Evolutionary conservation across 2,797 vertebrate species (phyloP).

Genomic region (Crocidura indochinensis): DNA sequence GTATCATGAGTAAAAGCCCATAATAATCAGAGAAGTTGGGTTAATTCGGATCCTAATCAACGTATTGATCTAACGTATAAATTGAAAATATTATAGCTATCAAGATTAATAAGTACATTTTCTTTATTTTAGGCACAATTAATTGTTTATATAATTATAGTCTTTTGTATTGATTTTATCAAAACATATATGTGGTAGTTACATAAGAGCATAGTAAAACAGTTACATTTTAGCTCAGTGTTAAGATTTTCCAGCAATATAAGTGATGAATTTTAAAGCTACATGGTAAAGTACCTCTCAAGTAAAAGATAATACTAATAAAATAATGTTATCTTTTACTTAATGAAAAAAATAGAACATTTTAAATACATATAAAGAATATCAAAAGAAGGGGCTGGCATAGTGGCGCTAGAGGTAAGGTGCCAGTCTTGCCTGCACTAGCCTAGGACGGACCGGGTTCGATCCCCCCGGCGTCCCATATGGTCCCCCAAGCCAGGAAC

Average conservation of each 20-base stretch:
- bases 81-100: not conserved
- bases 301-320: constrained; percentile 27
- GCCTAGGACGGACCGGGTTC: too few species aligned
- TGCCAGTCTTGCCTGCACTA: too few species aligned
- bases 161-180: constrained; percentile 26
- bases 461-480: too few species aligned
- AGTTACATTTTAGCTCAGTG: not conserved
- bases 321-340: constrained; percentile 36
- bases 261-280: constrained; percentile 46
- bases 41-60: constrained; percentile 2
- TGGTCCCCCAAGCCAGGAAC: too few species aligned
- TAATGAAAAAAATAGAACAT: too few species aligned
- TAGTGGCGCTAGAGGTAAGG: too few species aligned
- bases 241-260: constrained; percentile 31
- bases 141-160: constrained; percentile 1
- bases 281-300: constrained; percentile 19
- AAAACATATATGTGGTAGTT: constrained; percentile 32
- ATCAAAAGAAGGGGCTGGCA: too few species aligned
- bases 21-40: not conserved
- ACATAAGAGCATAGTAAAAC: constrained; percentile 59
- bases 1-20: constrained; percentile 16
- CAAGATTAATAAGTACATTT: not conserved
- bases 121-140: constrained; percentile 49
- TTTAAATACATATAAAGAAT: too few species aligned
- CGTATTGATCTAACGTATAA: not conserved